These are phyloP conservation scores for Pissodes strobi DNA, from an alignment of 1,140 invertebrate species.

Conservation along the genomic window DNA sequence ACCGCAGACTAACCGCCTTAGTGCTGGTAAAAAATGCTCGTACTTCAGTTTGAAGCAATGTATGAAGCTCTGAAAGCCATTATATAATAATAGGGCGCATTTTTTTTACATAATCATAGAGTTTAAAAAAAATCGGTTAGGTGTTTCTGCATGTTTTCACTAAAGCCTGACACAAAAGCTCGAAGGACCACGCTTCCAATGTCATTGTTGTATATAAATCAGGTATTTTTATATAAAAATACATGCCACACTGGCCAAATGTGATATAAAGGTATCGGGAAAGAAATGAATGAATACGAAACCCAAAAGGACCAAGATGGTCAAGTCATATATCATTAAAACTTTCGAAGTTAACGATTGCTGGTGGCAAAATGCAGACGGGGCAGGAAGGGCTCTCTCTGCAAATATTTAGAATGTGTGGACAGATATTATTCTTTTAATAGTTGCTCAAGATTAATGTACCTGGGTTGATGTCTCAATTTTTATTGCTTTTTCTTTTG, in stretches of 20 bases:
- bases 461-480: constrained; percentile 19
- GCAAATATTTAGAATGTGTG: constrained; percentile 40
- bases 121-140: too few species aligned
- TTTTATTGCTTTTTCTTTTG: too few species aligned
- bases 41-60: too few species aligned
- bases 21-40: too few species aligned
- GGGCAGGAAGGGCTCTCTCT: constrained; percentile 29
- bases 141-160: too few species aligned
- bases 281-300: constrained; percentile 25
- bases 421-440: constrained; percentile 36
- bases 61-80: too few species aligned
- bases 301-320: constrained; percentile 1
- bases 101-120: too few species aligned
- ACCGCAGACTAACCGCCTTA: too few species aligned
- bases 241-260: constrained; percentile 35
- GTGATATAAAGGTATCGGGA: constrained; percentile 14
- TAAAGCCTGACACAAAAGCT: too few species aligned
- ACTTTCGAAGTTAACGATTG: constrained; percentile 20
- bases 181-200: constrained; percentile 16
- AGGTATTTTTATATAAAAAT: constrained; percentile 14
- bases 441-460: constrained; percentile 35
- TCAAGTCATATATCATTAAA: constrained; percentile 28
- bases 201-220: constrained; percentile 9
- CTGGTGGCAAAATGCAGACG: constrained; percentile 17
- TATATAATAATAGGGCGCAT: too few species aligned